Conservation (phyloP, 2,797 vertebrate species). For the Falco rusticolus region DNA sequence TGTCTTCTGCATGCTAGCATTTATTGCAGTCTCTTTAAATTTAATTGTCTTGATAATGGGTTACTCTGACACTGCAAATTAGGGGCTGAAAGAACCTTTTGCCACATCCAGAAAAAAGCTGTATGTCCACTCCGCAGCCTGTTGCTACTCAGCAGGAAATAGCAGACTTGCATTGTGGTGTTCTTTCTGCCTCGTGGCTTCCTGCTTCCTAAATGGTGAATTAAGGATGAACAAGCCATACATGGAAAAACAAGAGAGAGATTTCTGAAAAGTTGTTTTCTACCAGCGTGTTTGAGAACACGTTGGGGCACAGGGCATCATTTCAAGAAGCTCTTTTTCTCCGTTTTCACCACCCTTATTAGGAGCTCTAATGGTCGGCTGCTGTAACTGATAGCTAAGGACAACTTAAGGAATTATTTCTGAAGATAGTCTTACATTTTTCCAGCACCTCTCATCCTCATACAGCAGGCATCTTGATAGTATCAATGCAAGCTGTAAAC, state of each 20-base stretch:
- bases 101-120: conserved; percentile 52
- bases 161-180: background rate
- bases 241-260: background rate
- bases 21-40: conserved; percentile 82
- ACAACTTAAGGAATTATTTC: background rate
- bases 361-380: background rate
- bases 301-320: background rate
- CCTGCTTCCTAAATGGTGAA: background rate
- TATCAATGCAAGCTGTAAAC: background rate
- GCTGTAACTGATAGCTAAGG: background rate
- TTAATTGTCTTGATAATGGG: conserved; percentile 80
- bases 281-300: background rate
- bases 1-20: conserved; percentile 76
- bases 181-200: background rate
- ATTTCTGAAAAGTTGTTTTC: background rate
- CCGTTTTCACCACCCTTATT: background rate
- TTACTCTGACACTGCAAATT: conserved; percentile 78
- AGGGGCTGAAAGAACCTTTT: conserved; percentile 71
- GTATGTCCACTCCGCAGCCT: background rate
- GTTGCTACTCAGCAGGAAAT: conserved; percentile 27
- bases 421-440: background rate
- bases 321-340: background rate
- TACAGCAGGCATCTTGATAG: background rate
- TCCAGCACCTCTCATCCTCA: background rate
- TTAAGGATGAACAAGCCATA: background rate